Evolutionary conservation across 2,888 invertebrate genomes (phyloP).

Genomic region (Tyria jacobaeae): DNA sequence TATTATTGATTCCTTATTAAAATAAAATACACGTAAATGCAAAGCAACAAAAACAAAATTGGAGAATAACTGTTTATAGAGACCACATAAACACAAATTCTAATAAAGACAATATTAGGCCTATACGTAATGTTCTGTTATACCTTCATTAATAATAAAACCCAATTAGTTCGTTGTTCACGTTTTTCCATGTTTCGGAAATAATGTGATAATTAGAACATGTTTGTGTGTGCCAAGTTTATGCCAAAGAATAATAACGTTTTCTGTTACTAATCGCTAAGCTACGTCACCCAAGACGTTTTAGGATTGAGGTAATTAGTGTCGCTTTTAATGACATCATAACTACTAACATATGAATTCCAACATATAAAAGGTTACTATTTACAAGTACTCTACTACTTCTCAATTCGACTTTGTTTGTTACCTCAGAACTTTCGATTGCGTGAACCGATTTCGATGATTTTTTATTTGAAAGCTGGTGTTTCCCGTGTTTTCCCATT

Average conservation of each 20-base stretch:
- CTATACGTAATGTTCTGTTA: slow-evolving; percentile 12
- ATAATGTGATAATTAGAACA: slow-evolving; percentile 17
- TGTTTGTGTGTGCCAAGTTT: background rate
- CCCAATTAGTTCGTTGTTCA: slow-evolving; percentile 11
- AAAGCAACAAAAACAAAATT: background rate
- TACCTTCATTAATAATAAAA: slow-evolving; percentile 10
- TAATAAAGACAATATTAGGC: slow-evolving; percentile 7
- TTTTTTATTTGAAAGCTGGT: too few species aligned
- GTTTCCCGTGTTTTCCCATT: too few species aligned
- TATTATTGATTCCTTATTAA: too few species aligned
- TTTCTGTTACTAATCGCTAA: background rate
- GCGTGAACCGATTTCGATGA: too few species aligned
- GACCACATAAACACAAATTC: slow-evolving; percentile 1
- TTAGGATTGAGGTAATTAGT: background rate
- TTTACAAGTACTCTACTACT: too few species aligned
- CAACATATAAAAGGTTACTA: too few species aligned
- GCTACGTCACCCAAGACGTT: background rate
- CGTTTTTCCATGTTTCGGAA: slow-evolving; percentile 12
- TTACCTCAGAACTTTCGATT: too few species aligned
- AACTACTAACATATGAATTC: background rate
- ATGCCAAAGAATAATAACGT: slow-evolving; percentile 9
- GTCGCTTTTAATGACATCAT: background rate
- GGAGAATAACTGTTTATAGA: background rate
- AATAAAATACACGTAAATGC: too few species aligned
- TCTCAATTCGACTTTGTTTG: too few species aligned